These are phyloP conservation scores for Cygnus olor DNA, from an alignment of 2,797 vertebrate species.

Conservation along the genomic window DNA sequence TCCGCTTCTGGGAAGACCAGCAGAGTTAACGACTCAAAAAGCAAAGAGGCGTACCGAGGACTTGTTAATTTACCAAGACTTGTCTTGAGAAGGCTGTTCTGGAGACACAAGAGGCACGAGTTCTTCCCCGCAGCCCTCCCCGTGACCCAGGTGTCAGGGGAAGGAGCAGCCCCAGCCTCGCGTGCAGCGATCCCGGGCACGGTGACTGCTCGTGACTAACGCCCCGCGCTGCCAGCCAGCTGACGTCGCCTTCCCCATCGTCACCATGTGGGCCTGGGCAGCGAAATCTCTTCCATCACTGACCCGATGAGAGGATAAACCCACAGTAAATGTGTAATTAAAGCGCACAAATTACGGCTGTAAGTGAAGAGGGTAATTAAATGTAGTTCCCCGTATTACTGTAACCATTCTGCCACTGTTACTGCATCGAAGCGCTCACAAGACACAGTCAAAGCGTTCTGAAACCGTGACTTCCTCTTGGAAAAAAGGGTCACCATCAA, in stretches of 20 bases:
- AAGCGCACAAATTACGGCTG: not conserved
- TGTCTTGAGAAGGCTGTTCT: not conserved
- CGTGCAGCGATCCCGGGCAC: rapidly evolving
- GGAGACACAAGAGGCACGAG: not conserved
- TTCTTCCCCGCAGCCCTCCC: not conserved
- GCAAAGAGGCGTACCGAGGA: not conserved
- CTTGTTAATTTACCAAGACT: not conserved
- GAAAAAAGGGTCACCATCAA: not conserved
- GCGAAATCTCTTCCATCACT: not conserved
- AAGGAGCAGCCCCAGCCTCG: not conserved
- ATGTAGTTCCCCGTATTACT: not conserved
- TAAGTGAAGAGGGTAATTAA: slow-evolving; percentile 33
- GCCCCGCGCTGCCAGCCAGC: not conserved
- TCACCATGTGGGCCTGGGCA: not conserved
- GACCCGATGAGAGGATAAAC: not conserved
- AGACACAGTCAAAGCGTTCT: not conserved
- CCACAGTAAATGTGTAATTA: not conserved
- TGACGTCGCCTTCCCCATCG: slow-evolving; percentile 20
- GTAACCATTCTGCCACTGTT: not conserved
- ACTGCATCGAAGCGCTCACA: not conserved
- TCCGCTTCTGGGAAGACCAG: not conserved
- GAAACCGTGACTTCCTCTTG: not conserved
- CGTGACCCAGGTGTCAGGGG: not conserved
- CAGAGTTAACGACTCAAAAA: not conserved
- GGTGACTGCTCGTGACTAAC: not conserved